Evolutionary conservation across 2,797 vertebrate species (phyloP).

Genomic region (Gallinago stenura): DNA sequence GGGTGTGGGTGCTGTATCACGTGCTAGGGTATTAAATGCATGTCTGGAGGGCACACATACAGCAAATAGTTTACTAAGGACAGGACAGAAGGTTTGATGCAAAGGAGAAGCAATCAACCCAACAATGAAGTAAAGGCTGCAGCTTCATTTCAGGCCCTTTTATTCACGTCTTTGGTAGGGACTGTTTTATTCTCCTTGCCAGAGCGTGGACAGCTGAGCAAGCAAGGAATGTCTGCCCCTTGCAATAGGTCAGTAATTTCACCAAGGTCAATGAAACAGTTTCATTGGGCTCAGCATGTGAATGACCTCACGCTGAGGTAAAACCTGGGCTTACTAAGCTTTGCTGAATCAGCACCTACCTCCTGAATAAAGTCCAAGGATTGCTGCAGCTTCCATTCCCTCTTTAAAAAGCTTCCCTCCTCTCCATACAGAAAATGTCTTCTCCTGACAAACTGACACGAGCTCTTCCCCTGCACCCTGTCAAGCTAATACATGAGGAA

Average conservation of each 20-base stretch:
- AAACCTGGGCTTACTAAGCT: background rate
- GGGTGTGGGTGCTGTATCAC: background rate
- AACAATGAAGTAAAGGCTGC: background rate
- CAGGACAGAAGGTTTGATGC: background rate
- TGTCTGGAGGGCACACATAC: background rate
- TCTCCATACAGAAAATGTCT: background rate
- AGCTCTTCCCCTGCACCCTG: background rate
- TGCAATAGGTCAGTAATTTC: background rate
- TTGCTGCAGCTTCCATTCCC: background rate
- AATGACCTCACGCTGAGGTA: background rate
- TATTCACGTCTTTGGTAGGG: background rate
- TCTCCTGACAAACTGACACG: background rate
- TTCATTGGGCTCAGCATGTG: background rate
- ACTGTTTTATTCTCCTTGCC: background rate
- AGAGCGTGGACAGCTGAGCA: background rate
- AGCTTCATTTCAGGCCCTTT: background rate
- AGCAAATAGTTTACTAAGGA: background rate
- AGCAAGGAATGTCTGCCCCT: background rate
- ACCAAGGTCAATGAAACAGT: background rate
- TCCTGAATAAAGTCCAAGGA: background rate
- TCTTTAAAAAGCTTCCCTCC: background rate
- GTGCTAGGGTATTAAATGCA: background rate
- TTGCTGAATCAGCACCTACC: background rate
- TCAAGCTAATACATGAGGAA: background rate
- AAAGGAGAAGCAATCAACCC: background rate